These are phyloP conservation scores for Riptortus pedestris DNA, from an alignment of 1,140 invertebrate genomes.

Conservation along the genomic window DNA sequence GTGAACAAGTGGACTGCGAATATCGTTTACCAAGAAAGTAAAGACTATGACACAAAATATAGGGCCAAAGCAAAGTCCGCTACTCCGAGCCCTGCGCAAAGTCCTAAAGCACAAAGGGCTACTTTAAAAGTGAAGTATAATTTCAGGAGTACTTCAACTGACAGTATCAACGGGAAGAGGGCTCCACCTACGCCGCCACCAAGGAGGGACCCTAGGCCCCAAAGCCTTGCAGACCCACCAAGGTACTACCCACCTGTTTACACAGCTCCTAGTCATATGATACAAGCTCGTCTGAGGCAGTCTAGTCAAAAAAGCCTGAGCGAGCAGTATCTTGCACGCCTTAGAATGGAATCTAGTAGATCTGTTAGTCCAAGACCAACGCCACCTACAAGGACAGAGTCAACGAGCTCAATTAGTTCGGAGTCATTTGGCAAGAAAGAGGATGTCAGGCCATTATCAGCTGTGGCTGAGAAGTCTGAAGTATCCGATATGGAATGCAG, in stretches of 20 bases:
- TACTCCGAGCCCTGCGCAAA: constrained; percentile 33
- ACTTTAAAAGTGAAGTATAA: constrained; percentile 10
- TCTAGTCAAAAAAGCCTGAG: constrained; percentile 23
- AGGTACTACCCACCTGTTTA: background rate
- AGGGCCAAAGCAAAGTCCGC: constrained; percentile 29
- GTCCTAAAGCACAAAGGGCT: constrained; percentile 28
- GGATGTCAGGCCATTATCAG: constrained; percentile 33
- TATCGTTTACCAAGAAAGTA: constrained; percentile 30
- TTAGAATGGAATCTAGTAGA: constrained; percentile 14
- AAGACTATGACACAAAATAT: constrained; percentile 33
- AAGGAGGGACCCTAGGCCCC: constrained; percentile 3
- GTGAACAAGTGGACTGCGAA: constrained; percentile 19
- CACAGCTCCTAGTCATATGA: constrained; percentile 7
- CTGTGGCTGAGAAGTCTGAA: constrained; percentile 35
- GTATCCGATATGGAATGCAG: constrained; percentile 26
- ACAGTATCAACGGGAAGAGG: constrained; percentile 19
- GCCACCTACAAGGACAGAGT: background rate
- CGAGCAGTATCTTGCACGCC: constrained; percentile 14
- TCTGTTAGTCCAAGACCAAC: background rate
- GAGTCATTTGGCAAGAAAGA: constrained; percentile 13
- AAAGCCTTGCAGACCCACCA: constrained; percentile 11
- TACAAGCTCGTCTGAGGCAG: constrained; percentile 4
- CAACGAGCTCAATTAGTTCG: constrained; percentile 5
- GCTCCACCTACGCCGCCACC: constrained; percentile 13
- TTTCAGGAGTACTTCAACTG: constrained; percentile 9